Conservation (phyloP, 1,140 invertebrate genomes). For the Elysia chlorotica region DNA sequence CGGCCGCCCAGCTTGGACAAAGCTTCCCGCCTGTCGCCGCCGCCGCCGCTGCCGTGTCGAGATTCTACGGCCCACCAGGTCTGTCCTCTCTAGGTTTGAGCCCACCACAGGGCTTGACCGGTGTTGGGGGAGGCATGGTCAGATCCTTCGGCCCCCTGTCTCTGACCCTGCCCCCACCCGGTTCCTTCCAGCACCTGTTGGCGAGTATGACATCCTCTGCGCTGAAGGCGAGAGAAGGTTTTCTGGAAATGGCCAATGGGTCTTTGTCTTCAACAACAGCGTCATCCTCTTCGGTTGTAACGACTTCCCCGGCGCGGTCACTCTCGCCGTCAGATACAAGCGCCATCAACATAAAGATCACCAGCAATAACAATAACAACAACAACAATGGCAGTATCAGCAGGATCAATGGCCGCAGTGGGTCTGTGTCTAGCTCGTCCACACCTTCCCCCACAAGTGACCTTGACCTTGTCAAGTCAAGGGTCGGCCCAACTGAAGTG, state of each 20-base stretch:
- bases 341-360: too few species aligned
- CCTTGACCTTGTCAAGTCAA: neutral
- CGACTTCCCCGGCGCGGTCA: neutral
- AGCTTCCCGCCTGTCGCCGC: neutral
- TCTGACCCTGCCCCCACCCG: conserved; percentile 52
- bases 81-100: conserved; percentile 24
- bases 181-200: conserved; percentile 83
- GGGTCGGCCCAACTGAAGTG: neutral
- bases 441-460: neutral
- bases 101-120: conserved; percentile 5
- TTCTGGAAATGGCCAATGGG: too few species aligned
- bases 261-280: too few species aligned
- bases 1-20: too few species aligned
- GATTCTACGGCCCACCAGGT: conserved; percentile 5
- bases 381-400: too few species aligned
- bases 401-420: too few species aligned
- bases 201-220: conserved; percentile 74
- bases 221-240: conserved; percentile 67
- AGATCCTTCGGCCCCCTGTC: conserved; percentile 39
- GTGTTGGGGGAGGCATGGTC: neutral
- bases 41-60: neutral
- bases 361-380: too few species aligned
- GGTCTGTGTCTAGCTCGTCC: too few species aligned
- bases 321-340: too few species aligned
- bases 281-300: neutral